These are phyloP conservation scores for Xenopus petersii DNA, from an alignment of 2,797 vertebrate species.

Conservation along the genomic window DNA sequence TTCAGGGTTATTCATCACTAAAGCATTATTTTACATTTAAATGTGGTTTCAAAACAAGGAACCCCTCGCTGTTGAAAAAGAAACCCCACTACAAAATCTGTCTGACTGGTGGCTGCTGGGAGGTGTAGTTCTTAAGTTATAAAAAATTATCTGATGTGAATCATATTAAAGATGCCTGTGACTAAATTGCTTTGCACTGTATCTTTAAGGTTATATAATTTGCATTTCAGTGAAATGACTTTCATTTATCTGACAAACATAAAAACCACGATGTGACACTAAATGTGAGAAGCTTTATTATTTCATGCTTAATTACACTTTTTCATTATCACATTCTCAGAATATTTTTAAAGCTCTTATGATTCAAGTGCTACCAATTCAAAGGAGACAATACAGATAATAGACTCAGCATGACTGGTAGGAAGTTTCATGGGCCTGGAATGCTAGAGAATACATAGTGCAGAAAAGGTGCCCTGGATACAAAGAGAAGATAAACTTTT, in stretches of 20 bases:
- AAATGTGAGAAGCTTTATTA: slow-evolving; percentile 7
- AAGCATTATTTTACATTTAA: too few relatives aligned
- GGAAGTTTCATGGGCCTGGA: neutral
- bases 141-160: too few relatives aligned
- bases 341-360: slow-evolving; percentile 30
- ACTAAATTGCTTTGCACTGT: neutral
- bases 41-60: too few relatives aligned
- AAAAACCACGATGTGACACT: neutral
- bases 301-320: slow-evolving; percentile 29
- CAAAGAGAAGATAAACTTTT: neutral
- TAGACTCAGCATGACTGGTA: slow-evolving; percentile 23
- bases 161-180: neutral
- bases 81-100: too few relatives aligned
- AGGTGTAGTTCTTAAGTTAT: too few relatives aligned
- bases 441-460: neutral
- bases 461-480: neutral
- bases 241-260: neutral
- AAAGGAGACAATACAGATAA: slow-evolving; percentile 36
- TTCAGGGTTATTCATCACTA: too few relatives aligned
- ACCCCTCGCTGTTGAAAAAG: too few relatives aligned
- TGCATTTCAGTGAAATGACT: slow-evolving; percentile 2
- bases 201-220: neutral
- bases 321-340: slow-evolving; percentile 33
- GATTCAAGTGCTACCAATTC: slow-evolving; percentile 19
- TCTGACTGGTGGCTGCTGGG: too few relatives aligned